Conservation (phyloP, 2,888 invertebrate genomes). For the Acheta domesticus region DNA sequence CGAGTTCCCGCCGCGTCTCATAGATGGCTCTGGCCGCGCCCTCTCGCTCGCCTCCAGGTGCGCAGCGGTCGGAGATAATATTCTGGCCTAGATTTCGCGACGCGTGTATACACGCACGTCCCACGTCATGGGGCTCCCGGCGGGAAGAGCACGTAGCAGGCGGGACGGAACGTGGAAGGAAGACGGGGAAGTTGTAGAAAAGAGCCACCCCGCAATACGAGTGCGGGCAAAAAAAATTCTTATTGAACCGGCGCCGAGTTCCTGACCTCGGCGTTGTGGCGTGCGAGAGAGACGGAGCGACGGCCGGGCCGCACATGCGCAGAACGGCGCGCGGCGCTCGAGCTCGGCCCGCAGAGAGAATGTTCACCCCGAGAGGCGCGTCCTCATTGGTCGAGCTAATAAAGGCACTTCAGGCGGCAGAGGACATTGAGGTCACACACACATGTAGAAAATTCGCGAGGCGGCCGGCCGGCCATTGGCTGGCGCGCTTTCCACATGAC, state of each 20-base stretch:
- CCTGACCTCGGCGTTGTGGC: not conserved
- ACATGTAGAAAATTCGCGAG: slow-evolving; percentile 22
- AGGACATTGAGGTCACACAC: slow-evolving; percentile 37
- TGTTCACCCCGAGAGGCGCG: slow-evolving; percentile 27
- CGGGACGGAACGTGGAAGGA: too few species aligned
- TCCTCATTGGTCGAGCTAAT: slow-evolving; percentile 37
- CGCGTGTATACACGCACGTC: not conserved
- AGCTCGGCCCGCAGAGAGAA: slow-evolving; percentile 18
- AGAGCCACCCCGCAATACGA: too few species aligned
- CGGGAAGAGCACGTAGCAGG: too few species aligned
- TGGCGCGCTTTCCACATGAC: slow-evolving; percentile 28
- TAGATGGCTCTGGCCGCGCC: not conserved
- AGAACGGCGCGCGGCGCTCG: not conserved
- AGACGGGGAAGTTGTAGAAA: too few species aligned
- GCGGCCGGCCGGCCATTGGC: slow-evolving; percentile 26
- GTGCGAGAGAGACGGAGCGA: slow-evolving; percentile 18
- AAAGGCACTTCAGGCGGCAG: slow-evolving; percentile 35
- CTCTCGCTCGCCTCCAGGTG: not conserved
- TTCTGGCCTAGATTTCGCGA: slow-evolving; percentile 22
- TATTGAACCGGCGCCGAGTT: not conserved
- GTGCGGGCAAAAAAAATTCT: too few species aligned
- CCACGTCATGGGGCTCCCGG: too few species aligned
- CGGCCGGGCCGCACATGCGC: not conserved
- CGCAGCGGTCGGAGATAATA: not conserved
- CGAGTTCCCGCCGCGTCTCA: not conserved